Conservation (phyloP, 2,888 invertebrate genomes). For the Alcis repandata region DNA sequence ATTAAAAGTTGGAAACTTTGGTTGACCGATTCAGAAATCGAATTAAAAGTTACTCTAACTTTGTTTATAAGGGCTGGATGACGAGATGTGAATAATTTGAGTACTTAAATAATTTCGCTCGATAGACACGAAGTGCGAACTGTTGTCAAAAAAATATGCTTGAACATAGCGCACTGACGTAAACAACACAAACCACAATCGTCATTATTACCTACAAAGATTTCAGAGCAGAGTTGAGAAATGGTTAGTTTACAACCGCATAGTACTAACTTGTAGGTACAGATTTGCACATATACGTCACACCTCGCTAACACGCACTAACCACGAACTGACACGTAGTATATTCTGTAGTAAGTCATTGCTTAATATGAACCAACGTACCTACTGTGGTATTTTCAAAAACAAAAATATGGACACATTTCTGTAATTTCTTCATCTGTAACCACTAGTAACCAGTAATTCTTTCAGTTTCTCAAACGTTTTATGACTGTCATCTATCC, state of each 20-base stretch:
- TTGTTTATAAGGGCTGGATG: conserved; percentile 4
- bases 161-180: conserved; percentile 2
- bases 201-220: neutral
- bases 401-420: neutral
- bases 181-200: conserved; percentile 1
- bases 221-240: conserved; percentile 2
- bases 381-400: neutral
- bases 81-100: conserved; percentile 13
- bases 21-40: conserved; percentile 20
- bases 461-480: neutral
- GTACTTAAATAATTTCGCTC: neutral
- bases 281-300: conserved; percentile 32
- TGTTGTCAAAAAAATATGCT: neutral
- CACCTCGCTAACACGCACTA: conserved; percentile 39
- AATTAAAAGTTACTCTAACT: conserved; percentile 15
- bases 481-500: neutral
- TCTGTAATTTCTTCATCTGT: neutral
- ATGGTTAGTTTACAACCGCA: conserved; percentile 12
- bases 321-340: conserved; percentile 32
- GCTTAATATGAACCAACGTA: conserved; percentile 29
- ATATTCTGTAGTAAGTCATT: conserved; percentile 19
- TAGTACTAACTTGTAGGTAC: conserved; percentile 9
- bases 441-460: neutral
- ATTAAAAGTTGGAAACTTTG: conserved; percentile 17
- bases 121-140: neutral